phyloP scores from a whole-genome alignment of 37 sponge, comb jelly and placozoan species.

The Amphimedon queenslandica region DNA sequence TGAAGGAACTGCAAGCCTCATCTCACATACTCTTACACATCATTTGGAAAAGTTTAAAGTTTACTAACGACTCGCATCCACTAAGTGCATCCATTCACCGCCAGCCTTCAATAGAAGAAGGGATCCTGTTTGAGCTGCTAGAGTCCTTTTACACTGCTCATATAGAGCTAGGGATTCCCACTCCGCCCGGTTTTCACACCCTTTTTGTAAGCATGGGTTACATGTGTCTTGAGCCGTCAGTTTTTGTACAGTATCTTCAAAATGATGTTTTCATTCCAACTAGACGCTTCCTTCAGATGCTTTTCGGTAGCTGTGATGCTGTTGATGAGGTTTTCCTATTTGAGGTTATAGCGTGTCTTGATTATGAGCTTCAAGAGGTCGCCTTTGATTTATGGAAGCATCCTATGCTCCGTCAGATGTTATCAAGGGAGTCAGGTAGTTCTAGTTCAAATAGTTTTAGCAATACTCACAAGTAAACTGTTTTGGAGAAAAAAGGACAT shows the following conservation, averaged over 20 bases:
- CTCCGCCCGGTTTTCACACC: constrained; percentile 56
- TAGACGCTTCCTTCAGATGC: constrained; percentile 31
- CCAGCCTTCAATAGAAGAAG: constrained; percentile 25
- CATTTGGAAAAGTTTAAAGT: constrained; percentile 52
- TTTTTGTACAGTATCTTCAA: constrained; percentile 46
- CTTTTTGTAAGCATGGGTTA: constrained; percentile 38
- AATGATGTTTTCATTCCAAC: constrained; percentile 40
- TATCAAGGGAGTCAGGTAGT: no score
- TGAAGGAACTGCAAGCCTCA: constrained; percentile 25
- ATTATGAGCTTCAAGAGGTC: neutral
- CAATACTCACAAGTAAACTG: no score
- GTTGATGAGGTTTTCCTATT: constrained; percentile 3
- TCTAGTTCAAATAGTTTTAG: no score
- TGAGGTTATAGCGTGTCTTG: neutral
- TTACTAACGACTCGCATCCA: constrained; percentile 39
- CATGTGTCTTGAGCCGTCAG: constrained; percentile 17
- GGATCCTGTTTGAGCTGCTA: constrained; percentile 40
- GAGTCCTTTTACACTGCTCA: constrained; percentile 50
- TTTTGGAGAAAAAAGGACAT: no score
- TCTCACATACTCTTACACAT: constrained; percentile 34
- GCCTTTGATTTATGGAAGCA: neutral
- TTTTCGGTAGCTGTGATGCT: constrained; percentile 15
- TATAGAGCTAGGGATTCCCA: constrained; percentile 31
- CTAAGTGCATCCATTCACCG: constrained; percentile 24
- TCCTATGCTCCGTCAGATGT: neutral